Conservation (phyloP, 2,888 invertebrate species). For the Ophonus ardosiacus region DNA sequence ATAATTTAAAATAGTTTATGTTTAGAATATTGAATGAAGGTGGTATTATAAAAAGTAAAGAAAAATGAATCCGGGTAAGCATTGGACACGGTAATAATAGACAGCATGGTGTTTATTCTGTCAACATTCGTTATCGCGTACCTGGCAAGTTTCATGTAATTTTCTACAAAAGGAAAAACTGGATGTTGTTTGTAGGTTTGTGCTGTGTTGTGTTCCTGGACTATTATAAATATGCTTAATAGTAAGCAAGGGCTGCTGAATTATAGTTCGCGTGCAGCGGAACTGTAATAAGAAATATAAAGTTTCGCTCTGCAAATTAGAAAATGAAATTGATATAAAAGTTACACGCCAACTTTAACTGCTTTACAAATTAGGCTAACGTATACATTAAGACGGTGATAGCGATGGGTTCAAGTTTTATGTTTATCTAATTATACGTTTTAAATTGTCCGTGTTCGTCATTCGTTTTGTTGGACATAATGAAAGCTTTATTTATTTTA, state of each 20-base stretch:
- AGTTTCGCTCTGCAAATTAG: conserved; percentile 54
- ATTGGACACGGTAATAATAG: conserved; percentile 25
- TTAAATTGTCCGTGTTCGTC: conserved; percentile 52
- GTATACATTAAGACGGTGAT: conserved; percentile 53
- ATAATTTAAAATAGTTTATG: no score
- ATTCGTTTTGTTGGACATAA: conserved; percentile 28
- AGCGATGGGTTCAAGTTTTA: conserved; percentile 37
- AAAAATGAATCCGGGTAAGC: background rate
- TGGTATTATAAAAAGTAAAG: background rate
- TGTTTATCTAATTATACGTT: conserved; percentile 60
- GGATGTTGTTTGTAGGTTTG: conserved; percentile 13
- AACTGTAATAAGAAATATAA: conserved; percentile 55
- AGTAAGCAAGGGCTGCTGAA: conserved; percentile 42
- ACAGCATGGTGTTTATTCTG: conserved; percentile 19
- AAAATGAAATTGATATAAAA: conserved; percentile 60
- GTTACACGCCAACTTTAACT: conserved; percentile 58
- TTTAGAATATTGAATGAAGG: no score
- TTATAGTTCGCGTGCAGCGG: conserved; percentile 46
- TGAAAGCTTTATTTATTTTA: conserved; percentile 35
- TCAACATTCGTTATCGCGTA: conserved; percentile 35
- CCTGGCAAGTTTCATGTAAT: conserved; percentile 21
- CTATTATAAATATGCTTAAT: conserved; percentile 37
- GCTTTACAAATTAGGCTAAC: conserved; percentile 58
- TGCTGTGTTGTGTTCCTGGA: conserved; percentile 12
- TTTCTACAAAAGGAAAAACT: conserved; percentile 33